Evolutionary conservation across 2,888 invertebrate species (phyloP), one percentile per base, ranked within the genome.

Genomic region (Dorcus hopei): DNA sequence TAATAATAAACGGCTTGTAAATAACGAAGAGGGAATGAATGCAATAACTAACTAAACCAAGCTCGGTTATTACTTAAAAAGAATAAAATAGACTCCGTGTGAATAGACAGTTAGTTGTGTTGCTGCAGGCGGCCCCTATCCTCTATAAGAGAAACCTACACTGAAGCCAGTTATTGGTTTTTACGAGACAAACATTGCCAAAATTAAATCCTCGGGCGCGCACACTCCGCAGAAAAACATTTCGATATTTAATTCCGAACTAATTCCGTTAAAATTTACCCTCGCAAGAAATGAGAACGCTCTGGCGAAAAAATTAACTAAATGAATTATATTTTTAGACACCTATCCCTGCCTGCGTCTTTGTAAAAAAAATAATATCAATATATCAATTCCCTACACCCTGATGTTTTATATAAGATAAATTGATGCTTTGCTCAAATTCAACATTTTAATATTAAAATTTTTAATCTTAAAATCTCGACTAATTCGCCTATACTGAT

Each of bases 141-240:
- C 66, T 63, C 62, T 64, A 63, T 62, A 63, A 66, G 63, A 66
- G 64, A 64, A 61, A 66, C 61, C 62, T 63, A 63, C 63, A 61
- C 54, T 58, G 59, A 62, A 64, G 63, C 70, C 69, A 72, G 77
- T 77, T 78, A 77, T 77, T 77, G 77, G 76, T 77, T 78, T 78
- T 78, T 78, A 78, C 77, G 77, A 74, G 77, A 74, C 74, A 77
- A 77, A 77, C 77, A 77, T 77, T 76, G 74, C 68, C 76, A 73
- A 77, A 77, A 77, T 77, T 77, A 76, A 77, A 76, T 77, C 77
- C 77, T 71, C 69, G 66, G 74, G 77, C 76, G 73, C 67, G 72
- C 73, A 74, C 74, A 73, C 74, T 72, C 72, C 66, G 64, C 72
- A 74, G 74, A 75, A 77, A 77, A 77, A 77, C 76, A 77, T 77